Evolutionary conservation across 2,888 invertebrate genomes (phyloP).

Genomic region (Chrysolina americana): DNA sequence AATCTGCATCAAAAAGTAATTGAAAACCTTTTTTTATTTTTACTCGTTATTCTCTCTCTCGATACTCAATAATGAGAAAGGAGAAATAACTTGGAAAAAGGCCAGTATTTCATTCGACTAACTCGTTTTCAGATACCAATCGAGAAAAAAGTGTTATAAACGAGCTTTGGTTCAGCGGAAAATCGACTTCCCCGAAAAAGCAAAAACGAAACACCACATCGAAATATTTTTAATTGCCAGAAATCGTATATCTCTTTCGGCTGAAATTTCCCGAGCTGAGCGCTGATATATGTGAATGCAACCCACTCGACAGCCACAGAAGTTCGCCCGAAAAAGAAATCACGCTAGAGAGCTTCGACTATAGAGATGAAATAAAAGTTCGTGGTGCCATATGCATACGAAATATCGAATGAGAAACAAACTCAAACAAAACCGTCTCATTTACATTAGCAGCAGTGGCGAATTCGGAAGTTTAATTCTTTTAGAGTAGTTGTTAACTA

Average conservation of each 20-base stretch:
- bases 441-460: neutral
- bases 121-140: neutral
- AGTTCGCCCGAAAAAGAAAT: neutral
- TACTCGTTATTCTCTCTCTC: no score
- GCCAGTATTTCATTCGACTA: neutral
- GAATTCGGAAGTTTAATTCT: conserved; percentile 1
- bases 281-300: neutral
- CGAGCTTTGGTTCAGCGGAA: neutral
- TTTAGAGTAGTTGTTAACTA: neutral
- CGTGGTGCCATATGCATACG: neutral
- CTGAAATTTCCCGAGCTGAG: neutral
- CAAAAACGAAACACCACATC: neutral
- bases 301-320: neutral
- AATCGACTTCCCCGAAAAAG: neutral
- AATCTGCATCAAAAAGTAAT: no score
- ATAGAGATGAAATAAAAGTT: conserved; percentile 16
- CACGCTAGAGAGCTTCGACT: neutral
- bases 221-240: conserved; percentile 10
- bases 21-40: no score
- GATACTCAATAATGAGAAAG: no score
- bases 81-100: neutral
- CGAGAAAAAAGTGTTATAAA: neutral
- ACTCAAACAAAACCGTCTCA: neutral
- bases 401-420: neutral
- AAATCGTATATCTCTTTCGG: neutral